phyloP scores from a whole-genome alignment of 2,888 invertebrate genomes.

The Ernsta delagoae region DNA sequence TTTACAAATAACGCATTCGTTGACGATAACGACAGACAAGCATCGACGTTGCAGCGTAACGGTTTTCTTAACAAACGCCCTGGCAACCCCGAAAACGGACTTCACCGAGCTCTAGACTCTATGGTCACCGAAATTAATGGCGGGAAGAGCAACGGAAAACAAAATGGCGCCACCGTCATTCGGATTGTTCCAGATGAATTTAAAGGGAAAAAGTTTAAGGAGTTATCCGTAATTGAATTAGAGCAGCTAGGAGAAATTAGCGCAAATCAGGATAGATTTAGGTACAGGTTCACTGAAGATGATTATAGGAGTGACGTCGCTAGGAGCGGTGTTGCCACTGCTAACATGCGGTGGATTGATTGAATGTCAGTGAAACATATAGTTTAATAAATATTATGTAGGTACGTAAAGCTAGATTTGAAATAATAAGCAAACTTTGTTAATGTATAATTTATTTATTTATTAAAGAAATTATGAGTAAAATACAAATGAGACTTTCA shows the following conservation, averaged over 20 bases:
- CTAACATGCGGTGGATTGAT: conserved; percentile 58
- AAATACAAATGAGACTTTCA: too few relatives aligned
- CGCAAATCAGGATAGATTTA: conserved; percentile 67
- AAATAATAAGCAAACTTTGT: too few relatives aligned
- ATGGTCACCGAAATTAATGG: conserved; percentile 63
- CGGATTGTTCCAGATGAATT: conserved; percentile 55
- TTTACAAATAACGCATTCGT: conserved; percentile 64
- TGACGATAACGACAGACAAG: conserved; percentile 43
- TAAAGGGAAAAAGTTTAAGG: conserved; percentile 67
- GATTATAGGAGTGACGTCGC: conserved; percentile 65
- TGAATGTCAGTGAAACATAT: too few relatives aligned
- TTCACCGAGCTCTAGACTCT: conserved; percentile 67
- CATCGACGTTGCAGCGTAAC: conserved; percentile 50
- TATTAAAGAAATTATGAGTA: too few relatives aligned
- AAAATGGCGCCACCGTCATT: conserved; percentile 38
- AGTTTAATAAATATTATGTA: too few relatives aligned
- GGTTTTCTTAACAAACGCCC: conserved; percentile 69
- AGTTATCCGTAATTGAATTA: conserved; percentile 62
- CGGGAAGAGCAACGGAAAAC: conserved; percentile 36
- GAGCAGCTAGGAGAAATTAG: conserved; percentile 66
- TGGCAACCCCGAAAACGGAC: conserved; percentile 64
- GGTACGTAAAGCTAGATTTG: too few relatives aligned
- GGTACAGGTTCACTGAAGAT: conserved; percentile 63
- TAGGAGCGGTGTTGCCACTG: conserved; percentile 47
- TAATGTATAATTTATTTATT: too few relatives aligned